Conservation (phyloP, 2,797 vertebrate genomes). For the Rhodeus uyekii region DNA sequence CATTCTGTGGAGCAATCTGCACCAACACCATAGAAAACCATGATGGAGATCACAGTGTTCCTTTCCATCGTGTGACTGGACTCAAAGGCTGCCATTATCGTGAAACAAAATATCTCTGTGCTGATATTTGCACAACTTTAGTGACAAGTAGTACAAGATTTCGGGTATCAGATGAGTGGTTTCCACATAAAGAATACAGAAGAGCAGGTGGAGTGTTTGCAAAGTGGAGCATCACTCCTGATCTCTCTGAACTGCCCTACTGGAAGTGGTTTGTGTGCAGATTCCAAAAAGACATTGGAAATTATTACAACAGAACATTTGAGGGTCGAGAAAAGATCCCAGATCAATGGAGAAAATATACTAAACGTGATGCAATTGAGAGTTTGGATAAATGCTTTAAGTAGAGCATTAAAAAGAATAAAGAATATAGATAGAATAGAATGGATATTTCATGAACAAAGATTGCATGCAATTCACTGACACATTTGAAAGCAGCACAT, state of each 20-base stretch:
- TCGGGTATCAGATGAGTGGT: rapidly evolving
- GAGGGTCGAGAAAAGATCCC: rapidly evolving
- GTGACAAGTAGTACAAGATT: rapidly evolving
- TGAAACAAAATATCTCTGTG: rapidly evolving
- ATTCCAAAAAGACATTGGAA: background rate
- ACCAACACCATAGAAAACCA: background rate
- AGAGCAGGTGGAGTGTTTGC: background rate
- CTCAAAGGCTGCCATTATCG: rapidly evolving
- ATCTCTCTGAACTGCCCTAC: background rate
- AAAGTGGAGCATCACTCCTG: background rate
- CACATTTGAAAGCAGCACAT: no score
- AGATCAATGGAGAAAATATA: background rate
- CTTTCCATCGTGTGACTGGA: background rate
- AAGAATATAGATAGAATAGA: no score
- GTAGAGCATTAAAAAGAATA: no score
- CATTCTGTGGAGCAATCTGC: rapidly evolving
- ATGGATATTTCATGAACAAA: no score
- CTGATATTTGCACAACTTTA: no score
- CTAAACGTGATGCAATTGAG: no score
- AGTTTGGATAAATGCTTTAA: background rate
- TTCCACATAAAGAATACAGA: background rate
- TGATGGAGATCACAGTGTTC: background rate
- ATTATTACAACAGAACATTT: rapidly evolving
- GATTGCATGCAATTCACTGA: no score
- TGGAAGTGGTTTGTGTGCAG: background rate